These are phyloP conservation scores for Pangasius larnaudii DNA, from an alignment of 2,797 vertebrate genomes.

Conservation along the genomic window DNA sequence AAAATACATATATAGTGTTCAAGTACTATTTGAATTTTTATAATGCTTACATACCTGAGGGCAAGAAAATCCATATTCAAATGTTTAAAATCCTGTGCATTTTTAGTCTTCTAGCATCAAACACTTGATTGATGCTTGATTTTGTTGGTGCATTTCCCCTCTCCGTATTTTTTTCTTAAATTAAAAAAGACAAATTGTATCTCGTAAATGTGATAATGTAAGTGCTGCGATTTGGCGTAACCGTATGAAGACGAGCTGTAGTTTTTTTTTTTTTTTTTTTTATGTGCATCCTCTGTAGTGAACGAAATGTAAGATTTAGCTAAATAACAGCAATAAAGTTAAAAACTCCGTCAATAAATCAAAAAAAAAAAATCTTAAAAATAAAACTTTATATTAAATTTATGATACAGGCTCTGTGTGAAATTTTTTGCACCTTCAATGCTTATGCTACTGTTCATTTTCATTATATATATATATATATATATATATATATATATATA, in stretches of 20 bases:
- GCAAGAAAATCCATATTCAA: background rate
- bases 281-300: too few species aligned
- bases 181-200: too few species aligned
- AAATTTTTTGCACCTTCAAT: background rate
- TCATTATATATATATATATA: too few species aligned
- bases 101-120: background rate
- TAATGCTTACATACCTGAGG: background rate
- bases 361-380: background rate
- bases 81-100: background rate
- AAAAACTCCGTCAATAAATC: background rate
- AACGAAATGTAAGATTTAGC: background rate
- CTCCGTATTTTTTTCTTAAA: background rate
- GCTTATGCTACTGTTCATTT: too few species aligned
- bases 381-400: background rate
- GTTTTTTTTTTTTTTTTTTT: background rate
- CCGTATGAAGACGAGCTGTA: background rate
- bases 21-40: background rate
- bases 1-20: background rate
- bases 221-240: background rate
- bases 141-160: background rate
- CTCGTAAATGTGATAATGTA: background rate
- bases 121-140: background rate
- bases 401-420: background rate
- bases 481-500: too few species aligned
- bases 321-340: background rate